A percentile compares a stretch with the other conserved stretches of the same genome.
Evolutionary conservation across 2,888 invertebrate species (phyloP).

Genomic region (Stenchaetothrips biformis): DNA sequence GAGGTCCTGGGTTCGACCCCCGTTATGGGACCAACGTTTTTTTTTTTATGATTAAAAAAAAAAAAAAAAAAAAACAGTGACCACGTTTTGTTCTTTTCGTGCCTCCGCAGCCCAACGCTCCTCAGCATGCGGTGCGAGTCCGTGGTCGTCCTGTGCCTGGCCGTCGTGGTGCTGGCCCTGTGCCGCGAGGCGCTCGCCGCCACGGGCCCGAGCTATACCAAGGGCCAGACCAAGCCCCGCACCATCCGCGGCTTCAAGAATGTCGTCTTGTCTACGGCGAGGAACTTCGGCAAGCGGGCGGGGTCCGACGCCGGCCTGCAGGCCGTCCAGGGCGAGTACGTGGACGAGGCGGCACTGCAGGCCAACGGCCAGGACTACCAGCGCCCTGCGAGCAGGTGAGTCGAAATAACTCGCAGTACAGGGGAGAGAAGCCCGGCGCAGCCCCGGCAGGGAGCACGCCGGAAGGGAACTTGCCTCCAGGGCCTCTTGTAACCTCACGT

Average conservation of each 20-base stretch:
- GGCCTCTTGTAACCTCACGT: too few relatives aligned
- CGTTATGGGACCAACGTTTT: too few relatives aligned
- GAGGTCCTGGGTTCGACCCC: neutral
- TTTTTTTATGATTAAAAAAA: too few relatives aligned
- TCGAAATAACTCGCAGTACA: neutral
- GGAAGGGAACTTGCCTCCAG: too few relatives aligned
- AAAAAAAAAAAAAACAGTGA: too few relatives aligned
- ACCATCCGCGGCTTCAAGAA: slow-evolving; percentile 61
- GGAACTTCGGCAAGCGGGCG: slow-evolving; percentile 62
- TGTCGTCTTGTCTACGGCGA: slow-evolving; percentile 57
- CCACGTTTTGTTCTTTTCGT: neutral
- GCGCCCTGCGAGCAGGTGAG: neutral
- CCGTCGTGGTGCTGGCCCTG: neutral
- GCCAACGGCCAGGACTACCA: neutral
- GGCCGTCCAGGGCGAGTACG: neutral
- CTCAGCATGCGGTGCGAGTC: neutral
- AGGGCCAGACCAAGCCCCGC: slow-evolving; percentile 45
- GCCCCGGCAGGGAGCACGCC: too few relatives aligned
- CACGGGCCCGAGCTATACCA: neutral
- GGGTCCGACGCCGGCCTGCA: slow-evolving; percentile 32
- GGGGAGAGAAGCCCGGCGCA: neutral
- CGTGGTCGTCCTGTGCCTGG: neutral
- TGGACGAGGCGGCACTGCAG: neutral
- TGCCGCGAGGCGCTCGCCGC: neutral
- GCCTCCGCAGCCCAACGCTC: neutral